phyloP scores from a whole-genome alignment of 1,140 invertebrate species.

The Venustaconcha ellipsiformis region DNA sequence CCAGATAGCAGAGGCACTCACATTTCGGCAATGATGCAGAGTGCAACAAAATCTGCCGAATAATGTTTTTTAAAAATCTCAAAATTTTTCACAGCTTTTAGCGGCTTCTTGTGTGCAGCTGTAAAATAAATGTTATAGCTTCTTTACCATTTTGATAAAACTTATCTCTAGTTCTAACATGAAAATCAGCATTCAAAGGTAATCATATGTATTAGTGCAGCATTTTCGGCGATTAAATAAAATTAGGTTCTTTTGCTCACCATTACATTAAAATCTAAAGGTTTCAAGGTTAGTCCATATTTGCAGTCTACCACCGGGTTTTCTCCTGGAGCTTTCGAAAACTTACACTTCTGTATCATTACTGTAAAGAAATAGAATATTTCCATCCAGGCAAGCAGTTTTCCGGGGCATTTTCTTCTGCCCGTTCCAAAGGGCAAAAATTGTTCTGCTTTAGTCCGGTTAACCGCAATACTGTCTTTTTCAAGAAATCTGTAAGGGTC shows the following conservation, averaged over 20 bases:
- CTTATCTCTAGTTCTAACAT: too few relatives aligned
- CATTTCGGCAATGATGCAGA: too few relatives aligned
- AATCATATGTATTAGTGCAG: too few relatives aligned
- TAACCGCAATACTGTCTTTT: slow-evolving; percentile 29
- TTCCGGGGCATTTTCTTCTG: slow-evolving; percentile 78
- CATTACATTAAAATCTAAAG: slow-evolving; percentile 45
- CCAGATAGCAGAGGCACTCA: too few relatives aligned
- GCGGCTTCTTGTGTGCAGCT: too few relatives aligned
- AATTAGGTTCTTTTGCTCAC: slow-evolving; percentile 16
- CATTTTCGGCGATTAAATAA: too few relatives aligned
- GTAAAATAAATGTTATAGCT: too few relatives aligned
- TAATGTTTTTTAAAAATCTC: too few relatives aligned
- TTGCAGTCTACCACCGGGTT: slow-evolving; percentile 51
- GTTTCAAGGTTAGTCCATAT: slow-evolving; percentile 59
- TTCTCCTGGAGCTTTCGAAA: slow-evolving; percentile 60
- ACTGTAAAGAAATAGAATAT: slow-evolving; percentile 80
- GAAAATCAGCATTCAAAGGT: too few relatives aligned
- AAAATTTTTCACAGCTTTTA: too few relatives aligned
- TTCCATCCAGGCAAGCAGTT: slow-evolving; percentile 79
- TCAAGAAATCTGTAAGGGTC: slow-evolving; percentile 58
- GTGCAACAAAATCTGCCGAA: too few relatives aligned
- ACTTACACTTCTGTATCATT: slow-evolving; percentile 75
- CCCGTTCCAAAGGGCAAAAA: slow-evolving; percentile 58
- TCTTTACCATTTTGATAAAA: too few relatives aligned
- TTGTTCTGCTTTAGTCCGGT: slow-evolving; percentile 34